Percentiles rank a stretch among this genome's conserved stretches.
Evolutionary conservation across 1,140 invertebrate genomes (phyloP).

Genomic region (Neodiprion pinetum): DNA sequence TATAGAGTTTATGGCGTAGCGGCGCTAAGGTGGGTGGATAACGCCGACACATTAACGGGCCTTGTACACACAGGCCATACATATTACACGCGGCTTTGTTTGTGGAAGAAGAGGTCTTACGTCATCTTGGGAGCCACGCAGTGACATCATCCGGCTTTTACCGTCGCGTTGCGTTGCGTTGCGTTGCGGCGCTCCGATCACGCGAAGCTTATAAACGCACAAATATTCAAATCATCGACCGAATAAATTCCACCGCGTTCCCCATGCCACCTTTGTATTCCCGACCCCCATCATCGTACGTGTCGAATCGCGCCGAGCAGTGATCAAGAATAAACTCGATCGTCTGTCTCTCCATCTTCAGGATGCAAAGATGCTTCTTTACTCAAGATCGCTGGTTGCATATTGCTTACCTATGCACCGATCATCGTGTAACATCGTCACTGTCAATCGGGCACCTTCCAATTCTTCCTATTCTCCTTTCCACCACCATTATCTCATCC

Average conservation of each 20-base stretch:
- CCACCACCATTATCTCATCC: no score
- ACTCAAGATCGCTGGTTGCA: not conserved
- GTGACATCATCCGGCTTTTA: conserved; percentile 1
- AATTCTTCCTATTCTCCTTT: no score
- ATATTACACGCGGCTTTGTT: not conserved
- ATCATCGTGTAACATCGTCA: no score
- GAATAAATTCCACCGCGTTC: conserved; percentile 1
- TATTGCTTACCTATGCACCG: not conserved
- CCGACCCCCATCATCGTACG: no score
- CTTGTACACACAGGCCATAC: no score
- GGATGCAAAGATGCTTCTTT: not conserved
- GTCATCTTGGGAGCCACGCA: not conserved
- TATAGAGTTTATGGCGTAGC: no score
- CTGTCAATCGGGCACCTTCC: no score
- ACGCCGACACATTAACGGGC: no score
- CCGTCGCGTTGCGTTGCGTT: not conserved
- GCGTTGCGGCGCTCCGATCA: not conserved
- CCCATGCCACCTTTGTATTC: not conserved
- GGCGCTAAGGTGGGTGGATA: no score
- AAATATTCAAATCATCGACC: conserved; percentile 5
- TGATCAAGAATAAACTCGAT: no score
- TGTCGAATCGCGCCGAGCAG: no score
- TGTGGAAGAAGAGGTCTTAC: not conserved
- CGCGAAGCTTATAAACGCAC: not conserved
- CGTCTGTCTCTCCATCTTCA: not conserved